phyloP scores from a whole-genome alignment of 2,888 invertebrate species.

The Halictus quadricinctus region DNA sequence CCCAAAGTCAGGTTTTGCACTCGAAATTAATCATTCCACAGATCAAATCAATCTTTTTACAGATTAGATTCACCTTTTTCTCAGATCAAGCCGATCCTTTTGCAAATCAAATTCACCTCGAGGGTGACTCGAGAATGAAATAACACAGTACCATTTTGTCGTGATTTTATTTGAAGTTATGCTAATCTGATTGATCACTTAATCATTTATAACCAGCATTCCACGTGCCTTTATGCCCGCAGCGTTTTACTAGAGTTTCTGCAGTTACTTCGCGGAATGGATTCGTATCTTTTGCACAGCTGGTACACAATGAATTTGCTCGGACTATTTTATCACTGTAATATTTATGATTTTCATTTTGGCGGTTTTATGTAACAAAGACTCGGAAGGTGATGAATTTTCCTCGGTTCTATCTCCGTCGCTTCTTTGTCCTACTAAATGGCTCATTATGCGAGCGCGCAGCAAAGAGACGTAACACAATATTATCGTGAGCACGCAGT shows the following conservation, averaged over 20 bases:
- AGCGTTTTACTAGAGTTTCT: background rate
- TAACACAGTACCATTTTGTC: too few species aligned
- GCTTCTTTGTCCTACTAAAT: background rate
- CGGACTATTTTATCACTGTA: background rate
- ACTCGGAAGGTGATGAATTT: background rate
- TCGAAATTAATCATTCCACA: too few species aligned
- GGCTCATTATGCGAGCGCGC: background rate
- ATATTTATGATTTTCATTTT: background rate
- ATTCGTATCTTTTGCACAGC: background rate
- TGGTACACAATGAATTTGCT: background rate
- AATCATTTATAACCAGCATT: too few species aligned
- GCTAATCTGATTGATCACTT: too few species aligned
- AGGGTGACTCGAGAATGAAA: too few species aligned
- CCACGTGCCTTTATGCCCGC: too few species aligned
- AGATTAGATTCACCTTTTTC: background rate
- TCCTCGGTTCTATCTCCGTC: background rate
- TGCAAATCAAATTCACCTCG: too few species aligned
- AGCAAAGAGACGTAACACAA: background rate
- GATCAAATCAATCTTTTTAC: background rate
- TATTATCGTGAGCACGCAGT: background rate
- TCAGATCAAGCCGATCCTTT: too few species aligned
- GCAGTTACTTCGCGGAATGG: background rate
- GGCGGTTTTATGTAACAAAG: background rate
- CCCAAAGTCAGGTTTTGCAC: too few species aligned
- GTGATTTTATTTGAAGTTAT: background rate